phyloP scores from a whole-genome alignment of 2,113 vertebrate genomes.

The Oreamnos americanus region DNA sequence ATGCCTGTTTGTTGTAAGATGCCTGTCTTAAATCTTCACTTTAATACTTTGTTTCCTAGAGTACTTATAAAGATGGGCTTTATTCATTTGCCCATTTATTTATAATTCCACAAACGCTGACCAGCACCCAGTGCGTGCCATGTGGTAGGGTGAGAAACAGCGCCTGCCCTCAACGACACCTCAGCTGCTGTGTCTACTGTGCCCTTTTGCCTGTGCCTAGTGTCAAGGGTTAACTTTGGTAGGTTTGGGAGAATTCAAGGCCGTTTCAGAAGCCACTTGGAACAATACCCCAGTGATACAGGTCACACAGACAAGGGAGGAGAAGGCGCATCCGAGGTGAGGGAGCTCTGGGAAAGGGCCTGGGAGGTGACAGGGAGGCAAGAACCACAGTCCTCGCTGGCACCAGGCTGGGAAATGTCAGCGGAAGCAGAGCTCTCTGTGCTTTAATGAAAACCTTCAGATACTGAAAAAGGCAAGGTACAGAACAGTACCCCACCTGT shows the following conservation, averaged over 20 bases:
- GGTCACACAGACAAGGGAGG: background rate
- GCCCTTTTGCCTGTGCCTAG: background rate
- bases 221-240: background rate
- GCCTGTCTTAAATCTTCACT: background rate
- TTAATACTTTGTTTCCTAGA: background rate
- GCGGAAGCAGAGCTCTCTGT: background rate
- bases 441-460: background rate
- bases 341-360: fast-evolving
- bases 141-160: background rate
- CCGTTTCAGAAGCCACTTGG: background rate
- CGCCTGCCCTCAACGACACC: too few species aligned
- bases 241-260: background rate
- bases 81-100: background rate
- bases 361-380: fast-evolving
- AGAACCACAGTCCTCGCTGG: background rate
- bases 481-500: background rate
- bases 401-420: background rate
- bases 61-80: background rate
- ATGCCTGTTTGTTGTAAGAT: background rate
- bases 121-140: background rate
- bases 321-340: background rate
- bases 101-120: background rate
- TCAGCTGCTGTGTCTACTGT: background rate
- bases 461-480: background rate
- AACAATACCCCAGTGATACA: background rate